Evolutionary conservation across 2,113 vertebrate species (phyloP), one percentile per base, ranked within the genome.

Genomic region (Alethe diademata): DNA sequence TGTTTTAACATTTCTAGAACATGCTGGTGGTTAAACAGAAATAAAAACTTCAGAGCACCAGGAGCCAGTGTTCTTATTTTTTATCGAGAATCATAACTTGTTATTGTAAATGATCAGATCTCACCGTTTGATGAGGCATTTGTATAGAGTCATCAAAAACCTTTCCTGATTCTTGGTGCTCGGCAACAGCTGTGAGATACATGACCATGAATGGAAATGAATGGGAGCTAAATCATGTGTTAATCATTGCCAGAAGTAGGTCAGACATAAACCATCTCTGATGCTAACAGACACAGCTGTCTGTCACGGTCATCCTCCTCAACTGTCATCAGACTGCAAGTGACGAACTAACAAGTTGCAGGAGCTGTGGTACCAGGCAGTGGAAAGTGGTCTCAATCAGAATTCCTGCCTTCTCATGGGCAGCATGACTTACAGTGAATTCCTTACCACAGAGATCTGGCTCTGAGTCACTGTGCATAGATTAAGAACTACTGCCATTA

Each of bases 211-310:
- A 78, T 54, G 91, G 94, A 83, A 94, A 93, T 78, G 89, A 92
- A 94, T 80, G 89, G 94, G 92, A 96, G 54, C 58, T 86, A 97
- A 96, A 95, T 96, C 90, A 95, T 90, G 85, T 96, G 95, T 95
- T 84, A 94, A 96, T 97, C 73, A 91, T 94, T 94, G 88, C 86
- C 83, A 96, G 96, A 96, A 95, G 50, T 88, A 96, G 96, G 94
- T 81, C 95, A 97, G 92, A 95, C 75, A 66, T 35, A 84, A 95
- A 75, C 92, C 91, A 92, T 91, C 82, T 95, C 71, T 82, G 91
- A 78, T 96, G 86, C 94, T 97, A 80, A 70, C 86, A 85, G 91
- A 72, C 70, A 91, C 57, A 93, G 95, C 62, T 95, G 86, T 81
- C 92, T 91, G 74, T 95, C 84, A 88, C 16, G 29, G 92, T 94